These are phyloP conservation scores for Hoplostethus atlanticus DNA, from an alignment of 2,797 vertebrate genomes.

Conservation along the genomic window DNA sequence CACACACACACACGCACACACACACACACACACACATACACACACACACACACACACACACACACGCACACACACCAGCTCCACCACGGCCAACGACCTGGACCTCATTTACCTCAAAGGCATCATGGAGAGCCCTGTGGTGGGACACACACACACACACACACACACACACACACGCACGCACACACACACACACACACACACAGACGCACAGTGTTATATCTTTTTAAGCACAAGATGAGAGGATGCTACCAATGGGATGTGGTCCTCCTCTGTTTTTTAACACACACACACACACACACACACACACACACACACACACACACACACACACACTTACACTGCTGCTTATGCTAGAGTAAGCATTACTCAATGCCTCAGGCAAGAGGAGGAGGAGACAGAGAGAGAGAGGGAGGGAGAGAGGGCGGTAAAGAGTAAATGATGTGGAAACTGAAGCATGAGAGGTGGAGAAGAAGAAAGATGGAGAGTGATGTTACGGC, in stretches of 20 bases:
- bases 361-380: slow-evolving; percentile 51
- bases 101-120: slow-evolving; percentile 98
- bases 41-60: slow-evolving; percentile 10
- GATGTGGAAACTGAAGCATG: no score
- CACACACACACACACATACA: slow-evolving; percentile 6
- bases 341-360: slow-evolving; percentile 36
- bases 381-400: slow-evolving; percentile 16
- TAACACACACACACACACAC: not conserved
- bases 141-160: slow-evolving; percentile 66
- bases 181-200: slow-evolving; percentile 5
- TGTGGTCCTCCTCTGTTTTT: no score
- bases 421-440: slow-evolving; percentile 2
- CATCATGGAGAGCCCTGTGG: slow-evolving; percentile 97
- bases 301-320: not conserved
- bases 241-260: no score
- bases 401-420: not conserved
- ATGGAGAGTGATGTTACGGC: not conserved
- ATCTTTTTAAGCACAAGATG: no score
- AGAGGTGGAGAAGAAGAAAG: not conserved
- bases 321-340: slow-evolving; percentile 1
- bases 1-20: not conserved
- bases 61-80: slow-evolving; percentile 69
- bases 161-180: not conserved
- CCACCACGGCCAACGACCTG: slow-evolving; percentile 95
- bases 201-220: not conserved